These are phyloP conservation scores for Drosophila bocki DNA, from an alignment of 1,140 invertebrate species.

Conservation along the genomic window DNA sequence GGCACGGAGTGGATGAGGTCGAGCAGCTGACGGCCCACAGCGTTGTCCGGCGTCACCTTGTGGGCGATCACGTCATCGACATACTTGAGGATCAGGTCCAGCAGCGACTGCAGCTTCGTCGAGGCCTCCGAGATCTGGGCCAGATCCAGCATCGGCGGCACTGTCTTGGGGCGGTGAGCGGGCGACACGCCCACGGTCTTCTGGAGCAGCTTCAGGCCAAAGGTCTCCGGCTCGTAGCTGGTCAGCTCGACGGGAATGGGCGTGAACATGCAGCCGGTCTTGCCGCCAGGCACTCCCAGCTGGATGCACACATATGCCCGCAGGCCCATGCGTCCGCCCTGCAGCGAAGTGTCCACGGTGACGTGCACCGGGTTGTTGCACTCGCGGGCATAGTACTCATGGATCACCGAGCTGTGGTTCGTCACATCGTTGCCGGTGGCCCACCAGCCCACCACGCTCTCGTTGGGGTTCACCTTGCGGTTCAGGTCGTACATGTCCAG, in stretches of 20 bases:
- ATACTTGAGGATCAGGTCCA: slow-evolving; percentile 93
- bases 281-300: slow-evolving; percentile 95
- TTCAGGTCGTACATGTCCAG: slow-evolving; percentile 98
- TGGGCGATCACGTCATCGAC: slow-evolving; percentile 94
- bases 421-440: slow-evolving; percentile 98
- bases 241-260: slow-evolving; percentile 94
- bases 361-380: slow-evolving; percentile 97
- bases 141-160: slow-evolving; percentile 94
- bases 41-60: slow-evolving; percentile 90
- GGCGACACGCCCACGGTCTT: slow-evolving; percentile 89
- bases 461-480: slow-evolving; percentile 94
- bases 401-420: slow-evolving; percentile 98
- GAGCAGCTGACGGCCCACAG: slow-evolving; percentile 93
- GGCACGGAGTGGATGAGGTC: slow-evolving; percentile 96
- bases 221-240: slow-evolving; percentile 95
- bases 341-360: slow-evolving; percentile 96
- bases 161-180: slow-evolving; percentile 86
- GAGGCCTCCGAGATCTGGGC: slow-evolving; percentile 94
- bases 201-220: slow-evolving; percentile 91
- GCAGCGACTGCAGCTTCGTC: slow-evolving; percentile 89
- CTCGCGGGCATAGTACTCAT: slow-evolving; percentile 98
- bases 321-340: slow-evolving; percentile 92
- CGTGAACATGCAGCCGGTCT: slow-evolving; percentile 98
- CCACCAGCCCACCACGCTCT: slow-evolving; percentile 98
- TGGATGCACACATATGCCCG: slow-evolving; percentile 95